Evolutionary conservation across 2,888 invertebrate species (phyloP).

Genomic region (Monoplex corrugatus): DNA sequence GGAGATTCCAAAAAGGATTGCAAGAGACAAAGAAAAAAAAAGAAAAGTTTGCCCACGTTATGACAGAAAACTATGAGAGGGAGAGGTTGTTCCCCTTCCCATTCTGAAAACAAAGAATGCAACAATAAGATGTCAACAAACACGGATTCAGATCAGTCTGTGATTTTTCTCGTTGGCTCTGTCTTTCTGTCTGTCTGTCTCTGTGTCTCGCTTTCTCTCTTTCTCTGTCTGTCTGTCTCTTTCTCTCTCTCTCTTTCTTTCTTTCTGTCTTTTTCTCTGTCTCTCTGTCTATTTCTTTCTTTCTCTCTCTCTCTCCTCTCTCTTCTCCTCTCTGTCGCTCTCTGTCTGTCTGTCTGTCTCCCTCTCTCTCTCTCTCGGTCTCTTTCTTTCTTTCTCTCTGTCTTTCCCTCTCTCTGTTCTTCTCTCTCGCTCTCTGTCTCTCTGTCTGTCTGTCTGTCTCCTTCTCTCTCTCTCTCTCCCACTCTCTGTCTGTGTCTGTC

Average conservation of each 20-base stretch:
- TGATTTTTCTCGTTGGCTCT: background rate
- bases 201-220: background rate
- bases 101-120: too few relatives aligned
- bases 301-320: background rate
- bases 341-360: background rate
- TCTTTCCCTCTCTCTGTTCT: too few relatives aligned
- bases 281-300: background rate
- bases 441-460: background rate
- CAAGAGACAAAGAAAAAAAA: too few relatives aligned
- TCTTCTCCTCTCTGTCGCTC: background rate
- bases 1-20: too few relatives aligned
- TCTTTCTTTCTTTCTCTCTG: too few relatives aligned
- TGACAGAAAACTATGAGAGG: too few relatives aligned
- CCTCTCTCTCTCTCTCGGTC: background rate
- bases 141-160: too few relatives aligned
- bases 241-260: too few relatives aligned
- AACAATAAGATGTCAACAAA: too few relatives aligned
- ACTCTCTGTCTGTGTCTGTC: background rate
- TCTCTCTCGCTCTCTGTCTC: background rate
- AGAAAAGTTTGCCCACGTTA: too few relatives aligned
- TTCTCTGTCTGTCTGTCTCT: too few relatives aligned
- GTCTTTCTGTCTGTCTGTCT: background rate
- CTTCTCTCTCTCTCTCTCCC: background rate
- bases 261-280: background rate
- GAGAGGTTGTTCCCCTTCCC: too few relatives aligned